Evolutionary conservation across 2,888 invertebrate genomes (phyloP).

Genomic region (Flexamia atlantica): DNA sequence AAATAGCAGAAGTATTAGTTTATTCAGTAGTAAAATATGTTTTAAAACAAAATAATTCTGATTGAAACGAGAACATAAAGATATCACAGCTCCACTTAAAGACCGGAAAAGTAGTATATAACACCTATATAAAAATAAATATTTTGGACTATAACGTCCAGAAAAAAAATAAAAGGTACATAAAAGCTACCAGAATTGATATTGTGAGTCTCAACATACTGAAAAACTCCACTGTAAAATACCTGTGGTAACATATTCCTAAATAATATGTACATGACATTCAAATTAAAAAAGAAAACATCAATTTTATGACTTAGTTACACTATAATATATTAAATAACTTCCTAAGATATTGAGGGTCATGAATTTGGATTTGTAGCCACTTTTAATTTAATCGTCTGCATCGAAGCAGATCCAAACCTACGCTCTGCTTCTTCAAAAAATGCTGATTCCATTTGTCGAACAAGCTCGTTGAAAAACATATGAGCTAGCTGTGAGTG

Average conservation of each 20-base stretch:
- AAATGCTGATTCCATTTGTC: constrained; percentile 97
- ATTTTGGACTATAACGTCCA: constrained; percentile 38
- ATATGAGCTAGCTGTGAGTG: constrained; percentile 94
- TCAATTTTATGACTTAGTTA: not conserved
- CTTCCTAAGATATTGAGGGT: constrained; percentile 3
- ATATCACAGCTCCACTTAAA: not conserved
- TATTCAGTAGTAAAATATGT: too few relatives aligned
- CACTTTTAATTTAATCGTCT: constrained; percentile 73
- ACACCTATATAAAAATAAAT: not conserved
- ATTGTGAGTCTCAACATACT: not conserved
- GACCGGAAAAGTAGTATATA: not conserved
- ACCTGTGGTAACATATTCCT: not conserved
- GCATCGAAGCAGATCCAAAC: constrained; percentile 87
- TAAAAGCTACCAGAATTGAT: not conserved
- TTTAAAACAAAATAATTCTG: too few relatives aligned
- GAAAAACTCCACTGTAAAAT: not conserved
- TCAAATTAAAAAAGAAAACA: not conserved
- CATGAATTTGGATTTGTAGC: not conserved
- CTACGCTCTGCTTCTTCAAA: constrained; percentile 88
- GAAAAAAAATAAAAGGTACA: not conserved
- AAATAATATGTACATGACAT: constrained; percentile 18
- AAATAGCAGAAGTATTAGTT: too few relatives aligned
- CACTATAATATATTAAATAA: not conserved
- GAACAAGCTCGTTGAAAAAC: constrained; percentile 97
- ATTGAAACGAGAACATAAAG: not conserved